These are phyloP conservation scores for Phycodurus eques DNA, from an alignment of 2,113 vertebrate genomes.

Conservation along the genomic window DNA sequence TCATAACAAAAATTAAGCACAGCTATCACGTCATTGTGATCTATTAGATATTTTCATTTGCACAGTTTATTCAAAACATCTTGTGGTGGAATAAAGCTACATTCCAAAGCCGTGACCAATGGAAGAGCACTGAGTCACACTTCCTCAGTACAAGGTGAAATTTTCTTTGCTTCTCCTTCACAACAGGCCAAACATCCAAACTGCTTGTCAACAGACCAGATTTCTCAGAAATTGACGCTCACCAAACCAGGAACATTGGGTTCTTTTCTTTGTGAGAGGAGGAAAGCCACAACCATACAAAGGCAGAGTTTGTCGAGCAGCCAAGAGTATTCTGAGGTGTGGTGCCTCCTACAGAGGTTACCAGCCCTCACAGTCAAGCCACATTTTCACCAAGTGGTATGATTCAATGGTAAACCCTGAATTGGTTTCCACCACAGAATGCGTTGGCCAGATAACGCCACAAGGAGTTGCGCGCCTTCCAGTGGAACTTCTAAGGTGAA, in stretches of 20 bases:
- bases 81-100: constrained; percentile 9
- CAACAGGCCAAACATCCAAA: constrained; percentile 12
- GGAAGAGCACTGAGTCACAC: constrained; percentile 4
- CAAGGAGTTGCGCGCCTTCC: neutral
- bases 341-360: constrained; percentile 30
- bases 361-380: constrained; percentile 1
- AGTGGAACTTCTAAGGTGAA: neutral
- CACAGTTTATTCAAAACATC: neutral
- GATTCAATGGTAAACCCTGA: neutral
- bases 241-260: constrained; percentile 62
- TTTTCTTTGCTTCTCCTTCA: constrained; percentile 29
- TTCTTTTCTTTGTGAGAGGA: constrained; percentile 45
- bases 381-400: neutral
- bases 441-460: neutral
- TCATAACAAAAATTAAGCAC: neutral
- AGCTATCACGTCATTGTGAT: neutral
- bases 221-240: constrained; percentile 48
- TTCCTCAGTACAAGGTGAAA: constrained; percentile 18
- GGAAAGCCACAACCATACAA: constrained; percentile 52
- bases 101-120: constrained; percentile 53
- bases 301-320: constrained; percentile 35
- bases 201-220: neutral
- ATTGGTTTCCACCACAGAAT: neutral
- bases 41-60: neutral
- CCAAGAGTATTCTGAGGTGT: constrained; percentile 58